phyloP scores from a whole-genome alignment of 2,797 vertebrate genomes.

The Tympanoctomys barrerae region DNA sequence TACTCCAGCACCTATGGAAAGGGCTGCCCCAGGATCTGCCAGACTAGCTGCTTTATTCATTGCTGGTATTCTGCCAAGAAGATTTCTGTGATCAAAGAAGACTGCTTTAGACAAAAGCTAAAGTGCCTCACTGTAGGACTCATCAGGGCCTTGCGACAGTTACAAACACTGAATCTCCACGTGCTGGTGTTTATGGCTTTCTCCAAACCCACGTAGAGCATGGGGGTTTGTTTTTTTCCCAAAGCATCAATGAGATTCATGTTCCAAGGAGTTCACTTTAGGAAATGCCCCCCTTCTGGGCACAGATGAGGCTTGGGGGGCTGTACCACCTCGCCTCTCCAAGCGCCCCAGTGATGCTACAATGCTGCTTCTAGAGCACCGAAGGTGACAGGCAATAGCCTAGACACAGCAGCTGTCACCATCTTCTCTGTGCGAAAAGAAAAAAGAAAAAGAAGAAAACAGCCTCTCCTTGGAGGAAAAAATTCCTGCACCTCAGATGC shows the following conservation, averaged over 20 bases:
- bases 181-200: fast-evolving
- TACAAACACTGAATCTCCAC: not conserved
- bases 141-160: not conserved
- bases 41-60: not conserved
- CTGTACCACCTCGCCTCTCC: not conserved
- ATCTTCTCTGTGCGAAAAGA: constrained; percentile 7
- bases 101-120: constrained; percentile 4
- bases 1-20: not conserved
- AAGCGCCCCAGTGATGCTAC: not conserved
- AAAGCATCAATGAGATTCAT: not conserved
- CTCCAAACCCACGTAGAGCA: not conserved
- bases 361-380: not conserved
- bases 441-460: constrained; percentile 3
- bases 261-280: not conserved
- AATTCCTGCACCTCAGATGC: not conserved
- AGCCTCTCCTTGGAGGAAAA: not conserved
- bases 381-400: not conserved
- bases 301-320: not conserved
- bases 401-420: constrained; percentile 16
- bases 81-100: constrained; percentile 14
- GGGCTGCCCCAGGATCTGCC: not conserved
- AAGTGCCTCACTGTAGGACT: not conserved
- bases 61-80: not conserved
- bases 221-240: not conserved
- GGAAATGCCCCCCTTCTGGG: not conserved